phyloP scores from a whole-genome alignment of 2,113 vertebrate genomes.

The Pseudorasbora parva region DNA sequence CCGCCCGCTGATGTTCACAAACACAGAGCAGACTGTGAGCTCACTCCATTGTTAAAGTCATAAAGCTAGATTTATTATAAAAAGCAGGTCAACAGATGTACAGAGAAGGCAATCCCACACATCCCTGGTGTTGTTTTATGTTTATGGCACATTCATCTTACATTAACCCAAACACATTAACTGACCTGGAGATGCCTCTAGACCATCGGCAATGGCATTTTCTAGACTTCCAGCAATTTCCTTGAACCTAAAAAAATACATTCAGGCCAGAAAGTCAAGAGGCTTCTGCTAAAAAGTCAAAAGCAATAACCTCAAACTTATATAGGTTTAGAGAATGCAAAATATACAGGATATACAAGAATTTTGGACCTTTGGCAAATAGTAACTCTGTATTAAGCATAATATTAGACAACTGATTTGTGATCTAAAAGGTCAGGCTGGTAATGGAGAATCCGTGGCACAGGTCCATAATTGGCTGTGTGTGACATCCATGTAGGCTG shows the following conservation, averaged over 20 bases:
- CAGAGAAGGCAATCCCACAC: neutral
- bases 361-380: neutral
- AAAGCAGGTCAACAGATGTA: neutral
- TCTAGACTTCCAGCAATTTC: constrained; percentile 93
- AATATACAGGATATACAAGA: neutral
- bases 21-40: constrained; percentile 11
- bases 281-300: neutral
- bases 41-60: neutral
- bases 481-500: neutral
- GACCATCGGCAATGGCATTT: constrained; percentile 80
- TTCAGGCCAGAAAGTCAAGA: constrained; percentile 27
- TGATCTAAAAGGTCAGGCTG: constrained; percentile 13
- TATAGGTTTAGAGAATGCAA: no score
- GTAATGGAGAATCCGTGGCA: neutral
- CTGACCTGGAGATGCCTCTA: constrained; percentile 88
- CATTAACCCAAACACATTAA: neutral
- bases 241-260: constrained; percentile 82
- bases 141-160: neutral
- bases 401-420: neutral
- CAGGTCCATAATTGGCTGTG: neutral
- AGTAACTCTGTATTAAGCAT: neutral
- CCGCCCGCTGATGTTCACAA: constrained; percentile 77
- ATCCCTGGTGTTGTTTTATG: neutral
- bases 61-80: neutral
- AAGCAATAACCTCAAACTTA: neutral